These are phyloP conservation scores for Lepidotrigona ventralis DNA, from an alignment of 1,140 invertebrate genomes.

Conservation along the genomic window DNA sequence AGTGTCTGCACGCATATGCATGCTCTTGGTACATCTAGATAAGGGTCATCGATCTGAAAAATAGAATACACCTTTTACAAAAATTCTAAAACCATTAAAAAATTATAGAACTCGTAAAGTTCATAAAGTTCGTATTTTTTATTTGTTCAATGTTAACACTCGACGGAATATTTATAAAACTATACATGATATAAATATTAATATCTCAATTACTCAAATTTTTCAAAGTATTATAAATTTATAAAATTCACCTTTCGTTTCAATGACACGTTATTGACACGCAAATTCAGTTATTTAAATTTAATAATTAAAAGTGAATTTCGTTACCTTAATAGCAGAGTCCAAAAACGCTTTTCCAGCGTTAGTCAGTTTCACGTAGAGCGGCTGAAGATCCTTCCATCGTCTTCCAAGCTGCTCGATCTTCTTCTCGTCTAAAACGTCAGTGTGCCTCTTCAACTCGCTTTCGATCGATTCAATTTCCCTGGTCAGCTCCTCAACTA, in stretches of 20 bases:
- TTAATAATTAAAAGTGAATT: background rate
- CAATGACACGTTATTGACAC: background rate
- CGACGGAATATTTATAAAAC: no score
- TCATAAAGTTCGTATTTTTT: background rate
- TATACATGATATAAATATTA: no score
- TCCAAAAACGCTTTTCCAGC: slow-evolving; percentile 86
- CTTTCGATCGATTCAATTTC: slow-evolving; percentile 86
- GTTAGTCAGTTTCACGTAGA: slow-evolving; percentile 82
- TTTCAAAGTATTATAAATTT: background rate
- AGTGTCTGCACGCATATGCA: slow-evolving; percentile 86
- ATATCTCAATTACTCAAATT: background rate
- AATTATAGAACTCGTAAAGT: background rate
- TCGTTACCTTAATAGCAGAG: slow-evolving; percentile 82
- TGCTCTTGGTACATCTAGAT: slow-evolving; percentile 87
- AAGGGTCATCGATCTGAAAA: slow-evolving; percentile 86
- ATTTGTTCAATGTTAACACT: no score
- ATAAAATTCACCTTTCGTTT: no score
- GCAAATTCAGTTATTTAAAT: background rate
- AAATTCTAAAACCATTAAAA: background rate
- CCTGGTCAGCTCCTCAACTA: slow-evolving; percentile 84
- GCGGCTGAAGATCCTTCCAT: slow-evolving; percentile 83
- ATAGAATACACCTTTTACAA: background rate
- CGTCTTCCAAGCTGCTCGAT: slow-evolving; percentile 82
- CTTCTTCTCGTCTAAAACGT: slow-evolving; percentile 80
- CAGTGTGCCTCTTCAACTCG: slow-evolving; percentile 77